A percentile compares a stretch with the other conserved stretches of the same genome.
Conservation (phyloP, 2,888 invertebrate species). For the Hyposoter didymator region DNA sequence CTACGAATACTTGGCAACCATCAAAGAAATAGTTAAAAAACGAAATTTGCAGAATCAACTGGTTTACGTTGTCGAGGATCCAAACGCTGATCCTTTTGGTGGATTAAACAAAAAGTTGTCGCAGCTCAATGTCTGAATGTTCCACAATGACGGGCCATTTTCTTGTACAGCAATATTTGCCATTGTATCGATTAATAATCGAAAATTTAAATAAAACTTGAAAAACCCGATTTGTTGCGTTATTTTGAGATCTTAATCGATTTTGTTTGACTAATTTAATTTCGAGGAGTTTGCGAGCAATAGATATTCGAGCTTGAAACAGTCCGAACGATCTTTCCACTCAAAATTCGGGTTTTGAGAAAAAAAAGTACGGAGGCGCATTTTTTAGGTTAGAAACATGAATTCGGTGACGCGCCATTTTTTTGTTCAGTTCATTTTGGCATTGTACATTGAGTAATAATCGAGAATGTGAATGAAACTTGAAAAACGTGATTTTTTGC, state of each 20-base stretch:
- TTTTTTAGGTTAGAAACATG: too few species aligned
- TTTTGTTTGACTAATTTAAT: not conserved
- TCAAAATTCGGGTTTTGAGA: too few species aligned
- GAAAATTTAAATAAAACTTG: not conserved
- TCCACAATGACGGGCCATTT: too few species aligned
- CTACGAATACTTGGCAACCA: slow-evolving; percentile 57
- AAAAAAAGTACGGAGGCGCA: too few species aligned
- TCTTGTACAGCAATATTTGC: too few species aligned
- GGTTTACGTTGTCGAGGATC: slow-evolving; percentile 60
- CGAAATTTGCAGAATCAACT: slow-evolving; percentile 53
- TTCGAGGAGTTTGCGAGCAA: too few species aligned
- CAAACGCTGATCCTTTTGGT: slow-evolving; percentile 57
- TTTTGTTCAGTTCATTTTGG: too few species aligned
- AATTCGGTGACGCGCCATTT: too few species aligned
- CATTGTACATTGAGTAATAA: too few species aligned
- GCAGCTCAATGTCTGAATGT: slow-evolving; percentile 3
- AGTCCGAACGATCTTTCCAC: not conserved
- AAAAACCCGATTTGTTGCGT: not conserved
- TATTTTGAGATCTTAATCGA: not conserved
- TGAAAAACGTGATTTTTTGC: not conserved
- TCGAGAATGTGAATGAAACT: not conserved
- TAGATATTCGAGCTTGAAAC: not conserved
- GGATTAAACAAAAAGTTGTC: slow-evolving; percentile 18
- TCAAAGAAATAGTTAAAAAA: slow-evolving; percentile 61
- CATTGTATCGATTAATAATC: not conserved